phyloP scores from a whole-genome alignment of 2,888 invertebrate genomes.

The Hermaeophaga mercurialis region DNA sequence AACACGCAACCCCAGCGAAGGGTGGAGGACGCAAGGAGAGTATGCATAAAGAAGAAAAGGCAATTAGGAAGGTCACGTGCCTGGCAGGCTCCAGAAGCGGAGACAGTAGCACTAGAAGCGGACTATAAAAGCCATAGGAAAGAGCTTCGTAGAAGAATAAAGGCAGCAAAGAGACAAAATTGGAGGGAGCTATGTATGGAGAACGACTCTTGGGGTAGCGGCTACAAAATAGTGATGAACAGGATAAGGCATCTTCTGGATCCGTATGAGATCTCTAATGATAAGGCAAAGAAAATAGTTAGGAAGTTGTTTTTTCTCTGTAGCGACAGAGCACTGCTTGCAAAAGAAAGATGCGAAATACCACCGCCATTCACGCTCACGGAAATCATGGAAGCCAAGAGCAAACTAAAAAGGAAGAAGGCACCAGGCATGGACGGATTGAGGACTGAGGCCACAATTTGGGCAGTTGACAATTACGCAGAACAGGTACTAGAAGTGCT shows the following conservation, averaged over 20 bases:
- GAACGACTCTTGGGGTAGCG: not conserved
- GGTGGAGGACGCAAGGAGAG: not conserved
- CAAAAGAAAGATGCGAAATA: too few relatives aligned
- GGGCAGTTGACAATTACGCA: not conserved
- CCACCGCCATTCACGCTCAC: too few relatives aligned
- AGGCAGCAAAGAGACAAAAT: not conserved
- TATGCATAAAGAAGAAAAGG: not conserved
- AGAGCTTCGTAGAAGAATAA: not conserved
- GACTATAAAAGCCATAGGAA: not conserved
- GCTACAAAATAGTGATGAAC: not conserved
- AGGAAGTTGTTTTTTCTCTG: too few relatives aligned
- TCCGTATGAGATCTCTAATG: not conserved
- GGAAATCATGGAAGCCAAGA: not conserved
- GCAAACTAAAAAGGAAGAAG: not conserved
- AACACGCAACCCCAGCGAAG: not conserved
- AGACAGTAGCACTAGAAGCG: not conserved
- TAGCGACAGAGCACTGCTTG: too few relatives aligned
- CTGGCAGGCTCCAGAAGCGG: not conserved
- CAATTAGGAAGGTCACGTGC: not conserved
- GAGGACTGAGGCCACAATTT: constrained; percentile 8
- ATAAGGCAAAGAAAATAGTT: too few relatives aligned
- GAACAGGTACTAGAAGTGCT: not conserved
- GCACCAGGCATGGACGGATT: constrained; percentile 1
- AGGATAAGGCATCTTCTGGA: not conserved
- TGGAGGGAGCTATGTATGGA: not conserved